A percentile compares a stretch with the other conserved stretches of the same genome.
These are phyloP conservation scores for Melanotaenia duboulayi DNA, from an alignment of 2,113 vertebrate genomes.

Conservation along the genomic window DNA sequence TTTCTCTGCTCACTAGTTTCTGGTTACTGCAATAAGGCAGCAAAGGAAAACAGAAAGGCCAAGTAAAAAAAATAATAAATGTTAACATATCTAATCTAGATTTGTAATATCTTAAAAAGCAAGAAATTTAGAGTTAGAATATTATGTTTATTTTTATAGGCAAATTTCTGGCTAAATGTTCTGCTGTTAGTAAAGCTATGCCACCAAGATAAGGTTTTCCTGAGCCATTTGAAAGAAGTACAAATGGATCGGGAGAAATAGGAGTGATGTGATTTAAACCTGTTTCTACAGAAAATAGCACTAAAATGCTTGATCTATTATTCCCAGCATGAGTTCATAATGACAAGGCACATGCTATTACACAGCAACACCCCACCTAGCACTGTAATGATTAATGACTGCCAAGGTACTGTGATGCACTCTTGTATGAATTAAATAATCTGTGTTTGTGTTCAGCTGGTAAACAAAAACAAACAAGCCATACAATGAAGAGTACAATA, in stretches of 20 bases:
- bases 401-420: constrained; percentile 48
- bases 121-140: constrained; percentile 33
- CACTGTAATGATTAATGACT: constrained; percentile 42
- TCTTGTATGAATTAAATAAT: constrained; percentile 43
- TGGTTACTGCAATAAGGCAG: constrained; percentile 59
- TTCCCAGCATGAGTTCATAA: constrained; percentile 54
- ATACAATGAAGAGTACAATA: constrained; percentile 46
- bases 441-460: constrained; percentile 23
- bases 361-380: constrained; percentile 61
- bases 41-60: constrained; percentile 56
- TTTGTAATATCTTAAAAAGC: constrained; percentile 27
- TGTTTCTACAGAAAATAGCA: constrained; percentile 48
- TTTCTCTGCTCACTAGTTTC: constrained; percentile 60
- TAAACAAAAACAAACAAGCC: constrained; percentile 51
- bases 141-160: constrained; percentile 54
- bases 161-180: constrained; percentile 62
- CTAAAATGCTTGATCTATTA: constrained; percentile 36
- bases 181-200: constrained; percentile 75
- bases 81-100: constrained; percentile 41
- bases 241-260: constrained; percentile 40
- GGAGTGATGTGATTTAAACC: constrained; percentile 13
- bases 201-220: constrained; percentile 62
- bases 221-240: constrained; percentile 45
- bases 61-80: constrained; percentile 27
- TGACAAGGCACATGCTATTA: constrained; percentile 76